Base-by-base conservation (phyloP, 2,797 vertebrate genomes). In the Pangasius mekongensis region DNA sequence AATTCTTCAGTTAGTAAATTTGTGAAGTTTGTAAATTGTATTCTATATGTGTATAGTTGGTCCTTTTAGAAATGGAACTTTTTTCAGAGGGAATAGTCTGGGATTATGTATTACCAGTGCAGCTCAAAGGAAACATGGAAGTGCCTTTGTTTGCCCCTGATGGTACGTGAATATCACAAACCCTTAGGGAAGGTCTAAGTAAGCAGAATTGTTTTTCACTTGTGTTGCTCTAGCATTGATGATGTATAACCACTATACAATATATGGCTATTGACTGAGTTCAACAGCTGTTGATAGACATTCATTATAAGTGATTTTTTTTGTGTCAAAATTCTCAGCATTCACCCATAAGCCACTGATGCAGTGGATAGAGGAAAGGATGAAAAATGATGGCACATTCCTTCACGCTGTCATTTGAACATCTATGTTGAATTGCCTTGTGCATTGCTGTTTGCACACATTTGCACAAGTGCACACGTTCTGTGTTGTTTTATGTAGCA, bases 131-230 rank as follows among this genome's bases (percentile, higher is more conserved):
- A 18, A 78, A 78, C n/a, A 30, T 78, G 49, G 20, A 54, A 30
- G 77, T 58, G 56, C 33, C 33, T 43, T 60, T 14, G 4, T 60
- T 60, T 81, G 7, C 5, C 60, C 52, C n/a, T 39, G 9, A 60
- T 58, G n/a, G 10, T 56, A 27, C 78, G 39, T 60, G 22, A 27
- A 60, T 39, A 60, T 60, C 10, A 81, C 18, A 58, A 80, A 33
- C 52, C n/a, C 1, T 9, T 36, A 36, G 9, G 9, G 27, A 33
- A 30, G n/a, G 49, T n/a, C 49, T 54, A 20, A 78, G 49, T 20
- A 54, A 54, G 14, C 47, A 54, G n/a, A 36, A 80, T 80, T 58
- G 30, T 80, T 22, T 80, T 77, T 77, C 22, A 80, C 76, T 77
- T 78, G 3, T 9, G n/a, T 56, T 54, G 33, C 76, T 56, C 7